phyloP scores from a whole-genome alignment of 1,140 invertebrate genomes.

The Thaumatotibia leucotreta region DNA sequence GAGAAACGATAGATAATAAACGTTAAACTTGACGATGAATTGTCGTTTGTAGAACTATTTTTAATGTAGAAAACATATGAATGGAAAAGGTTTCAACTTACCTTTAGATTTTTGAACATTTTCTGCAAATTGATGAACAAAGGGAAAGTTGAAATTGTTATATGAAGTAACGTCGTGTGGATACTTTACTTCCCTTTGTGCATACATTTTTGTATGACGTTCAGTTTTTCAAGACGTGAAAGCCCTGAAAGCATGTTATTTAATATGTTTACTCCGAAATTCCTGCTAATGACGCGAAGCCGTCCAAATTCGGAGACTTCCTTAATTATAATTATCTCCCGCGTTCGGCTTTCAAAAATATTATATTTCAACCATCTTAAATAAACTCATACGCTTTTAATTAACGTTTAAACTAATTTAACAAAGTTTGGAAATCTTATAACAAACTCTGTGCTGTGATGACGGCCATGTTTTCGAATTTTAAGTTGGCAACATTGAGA shows the following conservation, averaged over 20 bases:
- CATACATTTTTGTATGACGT: background rate
- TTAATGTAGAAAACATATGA: too few relatives aligned
- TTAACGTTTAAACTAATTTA: conserved; percentile 38
- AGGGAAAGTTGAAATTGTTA: too few relatives aligned
- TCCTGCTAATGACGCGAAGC: conserved; percentile 2
- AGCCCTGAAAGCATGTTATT: background rate
- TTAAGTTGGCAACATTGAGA: conserved; percentile 46
- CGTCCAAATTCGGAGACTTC: background rate
- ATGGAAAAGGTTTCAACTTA: too few relatives aligned
- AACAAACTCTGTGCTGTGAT: conserved; percentile 40
- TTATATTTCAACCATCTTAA: conserved; percentile 24
- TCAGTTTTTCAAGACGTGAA: background rate
- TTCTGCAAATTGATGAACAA: too few relatives aligned
- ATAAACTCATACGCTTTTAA: conserved; percentile 39
- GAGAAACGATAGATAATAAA: too few relatives aligned
- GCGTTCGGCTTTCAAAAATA: conserved; percentile 25
- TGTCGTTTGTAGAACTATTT: too few relatives aligned
- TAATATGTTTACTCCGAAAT: background rate
- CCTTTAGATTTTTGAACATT: too few relatives aligned
- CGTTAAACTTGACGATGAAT: too few relatives aligned
- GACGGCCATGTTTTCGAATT: conserved; percentile 8
- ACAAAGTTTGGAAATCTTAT: conserved; percentile 36
- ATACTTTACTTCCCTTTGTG: too few relatives aligned
- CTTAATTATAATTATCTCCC: conserved; percentile 9
- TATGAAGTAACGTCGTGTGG: too few relatives aligned